Base-by-base conservation (phyloP, 1,140 invertebrate genomes). In the Palaemon carinicauda region DNA sequence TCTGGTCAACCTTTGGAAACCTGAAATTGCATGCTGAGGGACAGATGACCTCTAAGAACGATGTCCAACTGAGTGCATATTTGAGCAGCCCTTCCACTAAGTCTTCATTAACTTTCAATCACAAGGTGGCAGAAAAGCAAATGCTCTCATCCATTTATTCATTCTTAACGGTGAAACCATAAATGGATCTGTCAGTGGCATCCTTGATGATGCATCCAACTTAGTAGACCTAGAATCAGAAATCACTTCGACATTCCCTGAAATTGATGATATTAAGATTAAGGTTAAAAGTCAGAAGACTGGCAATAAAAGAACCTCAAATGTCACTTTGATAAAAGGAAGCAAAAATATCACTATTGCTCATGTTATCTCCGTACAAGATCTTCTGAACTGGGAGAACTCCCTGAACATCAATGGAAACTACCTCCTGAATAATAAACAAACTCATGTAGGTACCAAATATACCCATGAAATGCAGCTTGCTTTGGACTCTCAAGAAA, bases 21-120 rank as follows among this genome's bases (percentile, higher is more conserved):
- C 21, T 86, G 24, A 86, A 86, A 51, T 52, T 86, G 27, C 83
- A 86, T 54, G 83, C 77, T 41, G 60, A 86, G 27, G 83, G 83
- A 51, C 77, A 86, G 50, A 54, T 80, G 33, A 31, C 73, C 50
- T 80, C 77, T 21, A 41, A 54, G 29, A 86, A 73, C 15, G 83
- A 86, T 53, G 41, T 80, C 27, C 31, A 41, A 15, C 33, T 86
- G 15, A 74, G 29, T 24, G 83, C 60, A 24, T 29, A 79, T 29
- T 15, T 86, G n/a, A 73, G 54, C 65, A 86, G 65, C 21, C 83
- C 83, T 17, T 60, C n/a, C 14, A 74, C 33, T 24, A 86, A 73
- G 51, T 54, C 56, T 10, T 86, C 83, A 27, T 21, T 86, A 17
- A 29, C 51, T 17, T 73, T 86, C 77, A 74, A 15, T 19, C 77